phyloP scores from a whole-genome alignment of 2,113 vertebrate species.

The Benitochromis conjunctus region DNA sequence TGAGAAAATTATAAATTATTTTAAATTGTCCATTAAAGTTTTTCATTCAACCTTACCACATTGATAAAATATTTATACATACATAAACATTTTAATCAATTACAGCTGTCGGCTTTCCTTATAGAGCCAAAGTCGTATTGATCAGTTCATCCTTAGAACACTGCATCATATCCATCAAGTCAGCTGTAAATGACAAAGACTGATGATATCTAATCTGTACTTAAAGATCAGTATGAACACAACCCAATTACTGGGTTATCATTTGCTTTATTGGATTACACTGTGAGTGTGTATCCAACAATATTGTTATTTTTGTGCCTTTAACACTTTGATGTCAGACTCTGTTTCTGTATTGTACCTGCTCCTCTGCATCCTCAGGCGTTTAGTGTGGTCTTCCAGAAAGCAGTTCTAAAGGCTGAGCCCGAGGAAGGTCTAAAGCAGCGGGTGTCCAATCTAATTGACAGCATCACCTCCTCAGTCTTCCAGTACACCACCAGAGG shows the following conservation, averaged over 20 bases:
- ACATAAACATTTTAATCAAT: neutral
- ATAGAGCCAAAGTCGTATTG: neutral
- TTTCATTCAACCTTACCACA: neutral
- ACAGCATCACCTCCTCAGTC: slow-evolving; percentile 88
- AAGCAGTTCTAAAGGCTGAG: slow-evolving; percentile 81
- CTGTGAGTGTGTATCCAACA: neutral
- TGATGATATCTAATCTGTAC: neutral
- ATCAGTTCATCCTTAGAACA: neutral
- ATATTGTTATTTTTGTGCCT: neutral
- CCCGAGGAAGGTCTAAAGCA: slow-evolving; percentile 73
- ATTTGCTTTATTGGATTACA: neutral
- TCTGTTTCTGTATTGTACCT: neutral
- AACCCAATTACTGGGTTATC: neutral
- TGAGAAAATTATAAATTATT: neutral
- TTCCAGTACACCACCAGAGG: slow-evolving; percentile 90
- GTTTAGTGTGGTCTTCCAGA: slow-evolving; percentile 88
- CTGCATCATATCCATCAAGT: neutral
- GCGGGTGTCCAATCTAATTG: slow-evolving; percentile 81
- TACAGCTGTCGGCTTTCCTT: neutral
- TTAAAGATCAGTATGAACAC: neutral
- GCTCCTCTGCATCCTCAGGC: slow-evolving; percentile 71
- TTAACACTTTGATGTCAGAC: neutral
- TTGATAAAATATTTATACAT: neutral
- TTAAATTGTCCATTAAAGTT: neutral
- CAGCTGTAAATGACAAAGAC: neutral